Percentiles rank a stretch among this genome's conserved stretches.
These are phyloP conservation scores for Lipophrys pholis DNA, from an alignment of 2,113 vertebrate species.

Conservation along the genomic window DNA sequence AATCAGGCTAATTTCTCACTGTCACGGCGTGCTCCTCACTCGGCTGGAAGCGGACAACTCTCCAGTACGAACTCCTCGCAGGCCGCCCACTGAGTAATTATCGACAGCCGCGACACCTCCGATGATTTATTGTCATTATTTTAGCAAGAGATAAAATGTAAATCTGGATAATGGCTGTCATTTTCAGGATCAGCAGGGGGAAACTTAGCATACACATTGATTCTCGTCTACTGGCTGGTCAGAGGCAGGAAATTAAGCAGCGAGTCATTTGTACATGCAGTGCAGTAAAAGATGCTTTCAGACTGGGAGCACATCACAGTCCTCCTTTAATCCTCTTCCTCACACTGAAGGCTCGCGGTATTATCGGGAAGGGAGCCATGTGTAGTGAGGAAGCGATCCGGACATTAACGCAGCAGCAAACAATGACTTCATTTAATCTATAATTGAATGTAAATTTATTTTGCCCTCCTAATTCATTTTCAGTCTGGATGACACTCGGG, in stretches of 20 bases:
- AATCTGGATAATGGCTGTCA: conserved; percentile 86
- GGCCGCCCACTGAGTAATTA: conserved; percentile 80
- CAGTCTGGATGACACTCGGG: too few relatives aligned
- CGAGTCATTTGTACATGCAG: conserved; percentile 64
- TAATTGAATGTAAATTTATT: background rate
- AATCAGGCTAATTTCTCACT: conserved; percentile 79
- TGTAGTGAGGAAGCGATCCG: background rate
- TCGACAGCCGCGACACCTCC: conserved; percentile 71
- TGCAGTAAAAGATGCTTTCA: conserved; percentile 37
- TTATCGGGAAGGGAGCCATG: background rate
- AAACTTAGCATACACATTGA: conserved; percentile 82
- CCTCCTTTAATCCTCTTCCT: conserved; percentile 15
- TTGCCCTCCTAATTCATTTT: too few relatives aligned
- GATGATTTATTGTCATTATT: conserved; percentile 86
- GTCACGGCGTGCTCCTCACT: conserved; percentile 67
- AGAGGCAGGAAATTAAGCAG: conserved; percentile 73
- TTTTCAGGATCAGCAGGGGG: conserved; percentile 80
- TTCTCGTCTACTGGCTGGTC: conserved; percentile 76
- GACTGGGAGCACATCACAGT: conserved; percentile 5
- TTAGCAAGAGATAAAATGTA: conserved; percentile 83
- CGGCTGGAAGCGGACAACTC: conserved; percentile 49
- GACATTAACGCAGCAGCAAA: background rate
- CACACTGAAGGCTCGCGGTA: conserved; percentile 5
- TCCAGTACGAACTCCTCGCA: conserved; percentile 63
- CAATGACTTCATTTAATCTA: conserved; percentile 4